A percentile compares a stretch with the other conserved stretches of the same genome.
phyloP scores from a whole-genome alignment of 2,113 vertebrate species.

The Melanerpes formicivorus region DNA sequence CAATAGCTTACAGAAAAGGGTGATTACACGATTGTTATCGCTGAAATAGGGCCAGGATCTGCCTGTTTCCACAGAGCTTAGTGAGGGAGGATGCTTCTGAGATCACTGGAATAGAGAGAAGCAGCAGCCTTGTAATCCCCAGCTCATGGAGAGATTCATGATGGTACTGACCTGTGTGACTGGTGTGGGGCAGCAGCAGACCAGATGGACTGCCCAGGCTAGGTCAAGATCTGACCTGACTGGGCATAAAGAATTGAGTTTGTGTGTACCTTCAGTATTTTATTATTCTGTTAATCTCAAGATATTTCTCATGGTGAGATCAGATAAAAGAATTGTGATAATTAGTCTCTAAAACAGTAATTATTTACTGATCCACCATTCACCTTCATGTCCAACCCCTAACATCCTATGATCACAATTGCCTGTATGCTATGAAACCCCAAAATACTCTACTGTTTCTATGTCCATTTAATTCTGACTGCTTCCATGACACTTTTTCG shows the following conservation, averaged over 20 bases:
- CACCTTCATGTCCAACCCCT: background rate
- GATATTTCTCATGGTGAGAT: background rate
- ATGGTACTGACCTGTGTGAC: background rate
- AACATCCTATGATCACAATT: background rate
- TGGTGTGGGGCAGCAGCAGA: background rate
- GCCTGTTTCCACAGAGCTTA: background rate
- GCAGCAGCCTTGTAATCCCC: background rate
- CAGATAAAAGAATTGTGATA: background rate
- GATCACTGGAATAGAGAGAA: background rate
- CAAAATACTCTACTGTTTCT: background rate
- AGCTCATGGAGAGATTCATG: accelerated
- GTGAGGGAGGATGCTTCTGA: background rate
- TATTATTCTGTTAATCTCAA: background rate
- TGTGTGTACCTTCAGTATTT: background rate
- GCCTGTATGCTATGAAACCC: background rate
- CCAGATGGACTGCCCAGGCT: accelerated
- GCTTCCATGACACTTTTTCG: background rate
- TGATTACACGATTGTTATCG: background rate
- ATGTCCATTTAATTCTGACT: background rate
- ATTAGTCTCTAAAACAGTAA: background rate
- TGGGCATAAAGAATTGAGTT: background rate
- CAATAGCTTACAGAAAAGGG: background rate
- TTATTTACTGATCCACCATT: background rate
- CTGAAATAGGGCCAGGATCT: background rate
- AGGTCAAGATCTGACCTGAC: background rate